Percentiles rank a stretch among this genome's conserved stretches.
Conservation (phyloP, 2,113 vertebrate species). For the Calidris pugnax region DNA sequence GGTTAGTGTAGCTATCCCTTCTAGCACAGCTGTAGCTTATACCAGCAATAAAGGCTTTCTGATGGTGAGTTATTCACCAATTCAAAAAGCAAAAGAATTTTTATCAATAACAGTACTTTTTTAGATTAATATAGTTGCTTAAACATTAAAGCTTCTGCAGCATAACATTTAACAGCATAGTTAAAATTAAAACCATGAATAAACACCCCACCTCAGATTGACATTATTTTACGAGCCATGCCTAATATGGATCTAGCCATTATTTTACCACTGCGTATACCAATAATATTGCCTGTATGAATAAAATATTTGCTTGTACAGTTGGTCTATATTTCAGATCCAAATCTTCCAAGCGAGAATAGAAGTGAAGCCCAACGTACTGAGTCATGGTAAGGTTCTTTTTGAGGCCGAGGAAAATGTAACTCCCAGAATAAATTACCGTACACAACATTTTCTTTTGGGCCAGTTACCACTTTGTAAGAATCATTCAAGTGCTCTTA, state of each 20-base stretch:
- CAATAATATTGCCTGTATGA: not conserved
- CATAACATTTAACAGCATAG: not conserved
- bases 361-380: not conserved
- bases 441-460: conserved; percentile 32
- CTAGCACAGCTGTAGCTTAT: conserved; percentile 35
- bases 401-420: conserved; percentile 1
- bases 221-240: not conserved
- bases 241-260: not conserved
- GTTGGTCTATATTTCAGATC: not conserved
- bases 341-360: not conserved
- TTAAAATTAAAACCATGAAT: conserved; percentile 42
- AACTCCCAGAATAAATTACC: conserved; percentile 37
- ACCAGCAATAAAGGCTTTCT: conserved; percentile 13
- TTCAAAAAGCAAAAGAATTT: conserved; percentile 29
- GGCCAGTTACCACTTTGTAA: conserved; percentile 21
- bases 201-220: not conserved
- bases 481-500: conserved; percentile 43
- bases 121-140: conserved; percentile 7
- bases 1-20: not conserved
- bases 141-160: conserved; percentile 32
- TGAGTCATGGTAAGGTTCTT: conserved; percentile 31
- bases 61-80: not conserved
- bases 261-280: not conserved
- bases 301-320: not conserved
- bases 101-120: conserved; percentile 39